Conservation (phyloP, 2,888 invertebrate genomes). For the Chrysolina haemoptera region DNA sequence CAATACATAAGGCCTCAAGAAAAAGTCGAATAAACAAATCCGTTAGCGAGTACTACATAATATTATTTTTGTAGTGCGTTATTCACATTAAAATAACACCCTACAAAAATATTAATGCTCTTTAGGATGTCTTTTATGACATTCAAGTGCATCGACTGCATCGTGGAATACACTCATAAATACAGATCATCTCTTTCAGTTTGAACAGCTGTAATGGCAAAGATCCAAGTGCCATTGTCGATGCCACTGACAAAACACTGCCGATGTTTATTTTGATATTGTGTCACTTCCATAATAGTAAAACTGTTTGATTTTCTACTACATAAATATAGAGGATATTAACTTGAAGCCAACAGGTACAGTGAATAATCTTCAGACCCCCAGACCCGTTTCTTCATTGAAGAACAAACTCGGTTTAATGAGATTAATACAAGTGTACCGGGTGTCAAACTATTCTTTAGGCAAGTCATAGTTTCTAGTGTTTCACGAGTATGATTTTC, state of each 20-base stretch:
- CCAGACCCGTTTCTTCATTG: too few relatives aligned
- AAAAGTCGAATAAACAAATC: constrained; percentile 6
- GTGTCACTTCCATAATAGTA: neutral
- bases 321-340: too few relatives aligned
- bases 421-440: too few relatives aligned
- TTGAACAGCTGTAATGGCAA: constrained; percentile 10
- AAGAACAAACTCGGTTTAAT: too few relatives aligned
- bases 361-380: too few relatives aligned
- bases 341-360: too few relatives aligned
- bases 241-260: neutral
- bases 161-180: neutral
- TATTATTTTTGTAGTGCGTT: neutral
- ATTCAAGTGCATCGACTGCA: neutral
- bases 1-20: constrained; percentile 1
- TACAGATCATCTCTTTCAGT: neutral
- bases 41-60: neutral
- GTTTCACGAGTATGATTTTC: too few relatives aligned
- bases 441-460: too few relatives aligned
- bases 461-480: too few relatives aligned
- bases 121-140: neutral
- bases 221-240: neutral
- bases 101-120: neutral
- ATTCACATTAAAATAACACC: neutral
- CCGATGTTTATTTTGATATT: neutral
- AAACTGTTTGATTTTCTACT: too few relatives aligned